These are phyloP conservation scores for Auanema freiburgensis DNA, from an alignment of 2,888 invertebrate genomes.

Conservation along the genomic window DNA sequence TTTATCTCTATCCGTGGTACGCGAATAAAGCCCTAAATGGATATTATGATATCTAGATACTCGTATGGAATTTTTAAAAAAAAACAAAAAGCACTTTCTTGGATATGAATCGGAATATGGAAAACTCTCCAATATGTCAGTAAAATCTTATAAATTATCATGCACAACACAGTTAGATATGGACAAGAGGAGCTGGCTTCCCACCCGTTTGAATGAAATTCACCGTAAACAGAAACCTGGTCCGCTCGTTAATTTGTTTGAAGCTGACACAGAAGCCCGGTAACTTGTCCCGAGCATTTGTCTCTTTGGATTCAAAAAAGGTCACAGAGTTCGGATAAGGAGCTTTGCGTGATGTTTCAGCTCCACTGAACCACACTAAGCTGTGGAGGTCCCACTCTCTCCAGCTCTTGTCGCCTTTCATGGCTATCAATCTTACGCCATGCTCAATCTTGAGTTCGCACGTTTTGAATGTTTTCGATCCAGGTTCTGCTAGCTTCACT, in stretches of 20 bases:
- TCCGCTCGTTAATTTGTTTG: conserved; percentile 26
- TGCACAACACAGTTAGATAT: conserved; percentile 24
- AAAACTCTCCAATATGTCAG: background rate
- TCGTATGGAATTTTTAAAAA: background rate
- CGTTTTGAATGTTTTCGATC: conserved; percentile 57
- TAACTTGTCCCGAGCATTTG: conserved; percentile 16
- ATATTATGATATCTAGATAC: too few species aligned
- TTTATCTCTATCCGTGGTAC: too few species aligned
- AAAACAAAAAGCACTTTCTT: background rate
- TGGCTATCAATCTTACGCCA: conserved; percentile 24
- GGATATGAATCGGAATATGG: background rate
- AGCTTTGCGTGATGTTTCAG: conserved; percentile 43
- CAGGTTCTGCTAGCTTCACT: conserved; percentile 57
- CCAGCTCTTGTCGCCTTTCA: conserved; percentile 38
- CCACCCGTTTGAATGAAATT: conserved; percentile 26
- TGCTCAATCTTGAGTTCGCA: conserved; percentile 53
- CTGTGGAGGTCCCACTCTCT: conserved; percentile 50
- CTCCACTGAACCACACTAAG: conserved; percentile 54
- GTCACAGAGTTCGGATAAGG: conserved; percentile 12
- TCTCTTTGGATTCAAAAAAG: conserved; percentile 11
- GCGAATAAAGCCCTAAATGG: too few species aligned
- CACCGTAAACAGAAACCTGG: conserved; percentile 35
- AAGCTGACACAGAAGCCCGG: conserved; percentile 38
- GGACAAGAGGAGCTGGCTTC: conserved; percentile 34
- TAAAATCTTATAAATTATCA: too few species aligned